phyloP scores from a whole-genome alignment of 1,140 invertebrate genomes.

The Drosophila obscura region DNA sequence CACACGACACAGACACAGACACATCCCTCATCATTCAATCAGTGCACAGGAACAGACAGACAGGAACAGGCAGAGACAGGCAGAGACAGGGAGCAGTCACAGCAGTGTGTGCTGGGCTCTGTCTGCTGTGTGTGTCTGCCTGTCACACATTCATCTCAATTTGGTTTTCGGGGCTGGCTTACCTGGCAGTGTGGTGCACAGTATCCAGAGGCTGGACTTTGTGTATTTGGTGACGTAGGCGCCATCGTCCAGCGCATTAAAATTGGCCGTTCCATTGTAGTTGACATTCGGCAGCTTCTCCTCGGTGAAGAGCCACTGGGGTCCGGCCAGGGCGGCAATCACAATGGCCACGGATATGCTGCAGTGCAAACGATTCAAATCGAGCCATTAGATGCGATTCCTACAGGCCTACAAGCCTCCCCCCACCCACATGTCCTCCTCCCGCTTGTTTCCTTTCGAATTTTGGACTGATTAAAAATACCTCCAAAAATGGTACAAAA shows the following conservation, averaged over 20 bases:
- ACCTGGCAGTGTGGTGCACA: constrained; percentile 79
- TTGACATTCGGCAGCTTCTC: constrained; percentile 78
- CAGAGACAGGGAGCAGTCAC: too few species aligned
- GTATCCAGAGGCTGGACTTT: constrained; percentile 82
- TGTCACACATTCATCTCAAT: constrained; percentile 18
- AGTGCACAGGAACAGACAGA: too few species aligned
- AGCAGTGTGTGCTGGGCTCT: too few species aligned
- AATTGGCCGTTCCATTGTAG: constrained; percentile 82
- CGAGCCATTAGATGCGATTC: too few species aligned
- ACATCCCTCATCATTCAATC: background rate
- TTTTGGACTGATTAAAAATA: too few species aligned
- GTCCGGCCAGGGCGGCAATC: constrained; percentile 78
- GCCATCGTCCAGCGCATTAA: constrained; percentile 78
- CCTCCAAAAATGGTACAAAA: too few species aligned
- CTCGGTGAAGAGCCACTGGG: constrained; percentile 83
- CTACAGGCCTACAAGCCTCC: too few species aligned
- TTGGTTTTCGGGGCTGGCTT: constrained; percentile 27
- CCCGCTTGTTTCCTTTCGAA: too few species aligned
- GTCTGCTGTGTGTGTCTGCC: background rate
- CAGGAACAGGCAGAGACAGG: too few species aligned
- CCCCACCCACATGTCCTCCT: too few species aligned
- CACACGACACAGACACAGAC: too few species aligned
- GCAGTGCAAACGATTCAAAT: constrained; percentile 4
- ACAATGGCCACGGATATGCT: constrained; percentile 83
- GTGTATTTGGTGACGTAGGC: constrained; percentile 80